These are phyloP conservation scores for Albula goreensis DNA, from an alignment of 2,113 vertebrate genomes.

Conservation along the genomic window DNA sequence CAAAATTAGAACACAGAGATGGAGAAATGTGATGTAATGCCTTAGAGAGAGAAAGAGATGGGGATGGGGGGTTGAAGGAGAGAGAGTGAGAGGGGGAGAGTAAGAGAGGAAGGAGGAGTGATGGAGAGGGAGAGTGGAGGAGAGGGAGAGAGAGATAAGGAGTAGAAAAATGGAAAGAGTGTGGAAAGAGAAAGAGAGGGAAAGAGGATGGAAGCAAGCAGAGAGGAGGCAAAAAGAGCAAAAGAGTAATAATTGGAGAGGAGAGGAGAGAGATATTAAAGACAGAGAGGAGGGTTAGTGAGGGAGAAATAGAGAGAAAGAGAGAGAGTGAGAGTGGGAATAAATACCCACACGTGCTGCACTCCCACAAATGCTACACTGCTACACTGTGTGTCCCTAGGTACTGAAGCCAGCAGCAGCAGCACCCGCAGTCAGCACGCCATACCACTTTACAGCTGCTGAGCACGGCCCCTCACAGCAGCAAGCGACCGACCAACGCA, in stretches of 20 bases:
- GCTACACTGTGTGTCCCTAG: neutral
- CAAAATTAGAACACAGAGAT: conserved; percentile 18
- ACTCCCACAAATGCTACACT: neutral
- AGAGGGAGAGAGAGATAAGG: too few relatives aligned
- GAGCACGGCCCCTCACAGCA: too few relatives aligned
- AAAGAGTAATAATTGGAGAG: too few relatives aligned
- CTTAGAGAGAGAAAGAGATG: neutral
- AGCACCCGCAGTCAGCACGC: neutral
- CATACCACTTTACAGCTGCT: too few relatives aligned
- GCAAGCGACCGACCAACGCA: neutral
- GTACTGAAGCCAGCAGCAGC: neutral
- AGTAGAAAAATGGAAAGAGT: too few relatives aligned
- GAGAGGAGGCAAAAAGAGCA: too few relatives aligned
- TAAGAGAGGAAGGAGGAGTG: neutral
- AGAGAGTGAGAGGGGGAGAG: neutral
- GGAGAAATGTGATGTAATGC: conserved; percentile 34
- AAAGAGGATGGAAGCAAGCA: too few relatives aligned
- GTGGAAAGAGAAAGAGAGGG: too few relatives aligned
- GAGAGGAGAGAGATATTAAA: too few relatives aligned
- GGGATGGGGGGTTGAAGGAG: neutral
- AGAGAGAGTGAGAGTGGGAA: neutral
- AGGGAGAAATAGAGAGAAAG: neutral
- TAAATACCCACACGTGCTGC: neutral
- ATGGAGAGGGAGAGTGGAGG: too few relatives aligned
- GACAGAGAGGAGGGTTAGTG: too few relatives aligned